A percentile compares a stretch with the other conserved stretches of the same genome.
Evolutionary conservation across 2,888 invertebrate genomes (phyloP).

Genomic region (Rhaphigaster nebulosa): DNA sequence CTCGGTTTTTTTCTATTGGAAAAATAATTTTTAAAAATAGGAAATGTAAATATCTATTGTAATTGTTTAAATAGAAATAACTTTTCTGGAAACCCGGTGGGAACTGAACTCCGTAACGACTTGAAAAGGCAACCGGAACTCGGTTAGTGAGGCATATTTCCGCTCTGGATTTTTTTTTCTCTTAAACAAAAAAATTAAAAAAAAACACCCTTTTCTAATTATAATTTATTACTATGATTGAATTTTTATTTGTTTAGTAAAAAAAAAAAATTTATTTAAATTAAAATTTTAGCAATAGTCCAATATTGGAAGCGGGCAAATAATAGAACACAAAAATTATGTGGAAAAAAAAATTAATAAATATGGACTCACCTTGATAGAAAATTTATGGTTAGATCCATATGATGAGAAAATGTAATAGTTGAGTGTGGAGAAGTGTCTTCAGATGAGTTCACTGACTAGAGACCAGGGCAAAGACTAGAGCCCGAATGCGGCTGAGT

Average conservation of each 20-base stretch:
- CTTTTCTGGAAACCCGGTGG: not conserved
- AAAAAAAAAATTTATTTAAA: not conserved
- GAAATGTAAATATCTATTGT: not conserved
- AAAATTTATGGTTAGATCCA: not conserved
- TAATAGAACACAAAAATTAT: not conserved
- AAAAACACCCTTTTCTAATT: not conserved
- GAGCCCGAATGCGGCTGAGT: slow-evolving; percentile 55
- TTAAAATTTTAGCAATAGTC: not conserved
- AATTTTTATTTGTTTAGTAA: not conserved
- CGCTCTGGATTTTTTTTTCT: slow-evolving; percentile 17
- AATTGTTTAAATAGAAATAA: not conserved
- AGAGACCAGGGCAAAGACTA: slow-evolving; percentile 39
- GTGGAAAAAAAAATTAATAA: not conserved
- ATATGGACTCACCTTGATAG: not conserved
- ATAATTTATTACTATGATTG: not conserved
- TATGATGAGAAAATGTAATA: slow-evolving; percentile 31
- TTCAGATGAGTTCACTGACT: not conserved
- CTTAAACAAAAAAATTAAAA: not conserved
- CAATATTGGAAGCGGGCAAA: not conserved
- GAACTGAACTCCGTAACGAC: not conserved
- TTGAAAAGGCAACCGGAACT: slow-evolving; percentile 15
- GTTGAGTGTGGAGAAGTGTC: not conserved
- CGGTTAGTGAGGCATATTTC: slow-evolving; percentile 37
- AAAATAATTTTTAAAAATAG: not conserved
- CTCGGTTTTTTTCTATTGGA: not conserved